Conservation (phyloP, 2,113 vertebrate genomes). For the Hyperopisus bebe region DNA sequence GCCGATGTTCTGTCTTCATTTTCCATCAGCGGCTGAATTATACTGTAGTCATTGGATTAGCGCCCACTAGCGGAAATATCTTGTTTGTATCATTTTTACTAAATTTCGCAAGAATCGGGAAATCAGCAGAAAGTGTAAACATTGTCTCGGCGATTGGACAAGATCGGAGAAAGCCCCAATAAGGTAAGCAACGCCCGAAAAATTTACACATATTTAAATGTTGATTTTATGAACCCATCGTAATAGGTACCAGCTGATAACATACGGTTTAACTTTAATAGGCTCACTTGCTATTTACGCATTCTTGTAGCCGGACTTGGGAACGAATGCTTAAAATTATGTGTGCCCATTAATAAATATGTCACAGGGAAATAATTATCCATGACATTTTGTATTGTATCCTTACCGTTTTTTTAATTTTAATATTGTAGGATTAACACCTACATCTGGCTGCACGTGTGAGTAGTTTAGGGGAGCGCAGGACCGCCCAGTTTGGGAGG, state of each 20-base stretch:
- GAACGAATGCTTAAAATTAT: background rate
- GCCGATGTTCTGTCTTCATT: background rate
- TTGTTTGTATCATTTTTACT: background rate
- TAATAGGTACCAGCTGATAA: too few species aligned
- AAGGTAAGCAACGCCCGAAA: background rate
- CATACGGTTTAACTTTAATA: background rate
- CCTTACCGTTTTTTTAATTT: background rate
- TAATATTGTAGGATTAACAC: background rate
- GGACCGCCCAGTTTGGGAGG: background rate
- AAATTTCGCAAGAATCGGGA: background rate
- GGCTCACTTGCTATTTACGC: background rate
- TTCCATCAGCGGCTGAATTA: background rate
- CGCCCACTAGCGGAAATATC: background rate
- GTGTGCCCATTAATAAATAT: background rate
- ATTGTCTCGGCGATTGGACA: background rate
- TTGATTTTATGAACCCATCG: too few species aligned
- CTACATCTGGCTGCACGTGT: background rate
- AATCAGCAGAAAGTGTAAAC: background rate
- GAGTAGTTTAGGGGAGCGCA: background rate
- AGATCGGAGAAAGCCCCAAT: background rate
- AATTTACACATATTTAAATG: background rate
- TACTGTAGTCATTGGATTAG: background rate
- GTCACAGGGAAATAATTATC: background rate
- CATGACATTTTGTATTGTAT: background rate
- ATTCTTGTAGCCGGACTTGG: background rate